Evolutionary conservation across 2,797 vertebrate species (phyloP), one percentile per base, ranked within the genome.

Genomic region (Triplophysa bombifrons): DNA sequence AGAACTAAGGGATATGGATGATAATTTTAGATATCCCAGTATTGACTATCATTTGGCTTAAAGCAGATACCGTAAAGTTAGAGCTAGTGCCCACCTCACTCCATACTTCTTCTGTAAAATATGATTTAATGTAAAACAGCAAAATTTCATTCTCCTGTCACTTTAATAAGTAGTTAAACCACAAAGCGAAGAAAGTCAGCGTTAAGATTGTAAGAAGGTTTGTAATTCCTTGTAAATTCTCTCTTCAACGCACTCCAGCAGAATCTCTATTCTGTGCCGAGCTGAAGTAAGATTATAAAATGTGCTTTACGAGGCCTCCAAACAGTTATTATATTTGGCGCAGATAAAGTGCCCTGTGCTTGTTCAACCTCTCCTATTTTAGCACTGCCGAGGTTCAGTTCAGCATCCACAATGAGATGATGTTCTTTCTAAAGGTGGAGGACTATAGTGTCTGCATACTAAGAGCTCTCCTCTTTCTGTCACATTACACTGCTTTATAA

Each of bases 401-500:
- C 55, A 61, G 53, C 58, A 73, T 61, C 25, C 38, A 67, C 63
- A 73, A 82, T 67, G 70, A 78, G 30, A 61, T 9, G 66, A 63
- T 63, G 55, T 48, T 65, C 60, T 66, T 25, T 72, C n/a, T 44
- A 65, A 79, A 74, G 66, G 34, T 75, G 48, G 19, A 46, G 30
- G 55, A 74, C 69, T 74, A 64, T 11, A 41, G 38, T 73, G 71
- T 82, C 56, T 78, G 46, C 65, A 69, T 73, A 55, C 55, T 63
- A 63, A 73, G 60, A 50, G 63, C 74, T 66, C 75, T 78, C 10
- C 30, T 60, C 20, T 30, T 34, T 63, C 55, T 51, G 48, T 79
- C 72, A 65, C 55, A 53, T 22, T 80, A 66, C 17, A 41, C 64
- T 66, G 63, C 73, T 82, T 70, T 64, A 58, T 71, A 80, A 71